Evolutionary conservation across 2,888 invertebrate genomes (phyloP).

Genomic region (Luffia ferchaultella): DNA sequence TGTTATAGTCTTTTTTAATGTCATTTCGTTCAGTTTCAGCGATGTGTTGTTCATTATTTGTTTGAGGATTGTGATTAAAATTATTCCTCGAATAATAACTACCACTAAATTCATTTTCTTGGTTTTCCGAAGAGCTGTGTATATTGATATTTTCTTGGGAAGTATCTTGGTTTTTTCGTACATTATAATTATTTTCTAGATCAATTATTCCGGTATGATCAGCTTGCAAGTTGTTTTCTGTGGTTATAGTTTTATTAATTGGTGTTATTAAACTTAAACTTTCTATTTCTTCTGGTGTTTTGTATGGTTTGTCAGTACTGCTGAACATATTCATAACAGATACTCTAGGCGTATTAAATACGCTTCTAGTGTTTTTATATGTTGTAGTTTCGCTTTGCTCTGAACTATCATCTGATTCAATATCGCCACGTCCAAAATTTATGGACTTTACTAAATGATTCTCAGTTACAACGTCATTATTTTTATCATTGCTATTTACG

Average conservation of each 20-base stretch:
- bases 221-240: too few relatives aligned
- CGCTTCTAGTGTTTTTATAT: slow-evolving; percentile 1
- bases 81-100: too few relatives aligned
- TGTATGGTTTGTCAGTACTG: slow-evolving; percentile 12
- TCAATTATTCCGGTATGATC: too few relatives aligned
- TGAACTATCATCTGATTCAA: slow-evolving; percentile 23
- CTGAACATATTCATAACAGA: neutral
- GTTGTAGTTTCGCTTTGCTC: slow-evolving; percentile 7
- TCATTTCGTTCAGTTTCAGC: too few relatives aligned
- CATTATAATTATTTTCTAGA: too few relatives aligned
- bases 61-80: too few relatives aligned
- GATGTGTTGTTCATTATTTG: too few relatives aligned
- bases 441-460: slow-evolving; percentile 5
- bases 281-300: slow-evolving; percentile 24
- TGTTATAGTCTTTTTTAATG: too few relatives aligned
- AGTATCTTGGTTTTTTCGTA: too few relatives aligned
- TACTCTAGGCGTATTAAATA: neutral
- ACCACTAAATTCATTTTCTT: too few relatives aligned
- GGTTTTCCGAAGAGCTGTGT: slow-evolving; percentile 8
- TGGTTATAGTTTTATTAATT: slow-evolving; percentile 7
- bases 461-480: neutral
- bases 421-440: slow-evolving; percentile 31
- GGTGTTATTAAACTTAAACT: slow-evolving; percentile 20
- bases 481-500: neutral
- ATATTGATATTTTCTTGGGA: slow-evolving; percentile 3